A percentile compares a stretch with the other conserved stretches of the same genome.
phyloP scores from a whole-genome alignment of 2,113 vertebrate genomes.

The Burhinus oedicnemus region DNA sequence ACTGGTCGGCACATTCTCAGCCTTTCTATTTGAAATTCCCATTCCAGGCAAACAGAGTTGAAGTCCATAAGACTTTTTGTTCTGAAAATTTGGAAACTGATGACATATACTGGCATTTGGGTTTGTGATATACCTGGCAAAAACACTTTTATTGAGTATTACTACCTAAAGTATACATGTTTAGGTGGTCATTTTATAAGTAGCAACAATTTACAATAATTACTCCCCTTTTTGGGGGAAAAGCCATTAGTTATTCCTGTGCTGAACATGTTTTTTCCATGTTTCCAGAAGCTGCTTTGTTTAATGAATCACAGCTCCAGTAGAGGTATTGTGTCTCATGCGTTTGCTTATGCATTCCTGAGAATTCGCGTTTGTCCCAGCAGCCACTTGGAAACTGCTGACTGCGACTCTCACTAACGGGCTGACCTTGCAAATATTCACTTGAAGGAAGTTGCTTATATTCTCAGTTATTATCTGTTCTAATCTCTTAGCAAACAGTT shows the following conservation, averaged over 20 bases:
- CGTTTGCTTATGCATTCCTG: constrained; percentile 16
- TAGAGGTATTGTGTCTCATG: not conserved
- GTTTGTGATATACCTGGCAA: not conserved
- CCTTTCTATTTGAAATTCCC: not conserved
- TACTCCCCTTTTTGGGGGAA: not conserved
- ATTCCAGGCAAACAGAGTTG: not conserved
- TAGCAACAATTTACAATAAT: not conserved
- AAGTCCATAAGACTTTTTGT: not conserved
- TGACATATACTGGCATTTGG: not conserved
- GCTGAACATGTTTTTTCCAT: not conserved
- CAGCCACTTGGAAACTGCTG: not conserved
- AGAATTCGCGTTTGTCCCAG: not conserved
- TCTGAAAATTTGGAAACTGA: not conserved
- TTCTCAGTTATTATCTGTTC: not conserved
- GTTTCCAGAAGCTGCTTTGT: not conserved
- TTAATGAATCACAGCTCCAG: not conserved
- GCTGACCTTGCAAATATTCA: not conserved
- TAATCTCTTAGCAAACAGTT: not conserved
- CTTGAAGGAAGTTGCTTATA: not conserved
- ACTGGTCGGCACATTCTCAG: not conserved
- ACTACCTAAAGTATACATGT: not conserved
- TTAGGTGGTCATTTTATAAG: not conserved
- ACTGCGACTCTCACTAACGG: not conserved
- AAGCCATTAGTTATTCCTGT: not conserved
- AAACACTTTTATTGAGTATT: not conserved